These are phyloP conservation scores for Bombyx mandarina DNA, from an alignment of 1,140 invertebrate genomes.

Conservation along the genomic window DNA sequence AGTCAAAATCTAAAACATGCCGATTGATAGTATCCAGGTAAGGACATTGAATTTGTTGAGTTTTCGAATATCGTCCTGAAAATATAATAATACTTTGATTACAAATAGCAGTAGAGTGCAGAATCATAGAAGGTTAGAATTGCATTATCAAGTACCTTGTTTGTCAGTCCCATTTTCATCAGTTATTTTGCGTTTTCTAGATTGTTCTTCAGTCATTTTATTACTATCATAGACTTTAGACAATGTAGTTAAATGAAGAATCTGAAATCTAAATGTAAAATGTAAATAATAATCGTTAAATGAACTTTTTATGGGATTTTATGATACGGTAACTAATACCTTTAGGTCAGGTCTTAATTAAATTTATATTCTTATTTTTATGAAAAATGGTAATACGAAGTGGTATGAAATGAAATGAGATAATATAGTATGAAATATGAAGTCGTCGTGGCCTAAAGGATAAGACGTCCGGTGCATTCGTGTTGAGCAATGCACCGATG, in stretches of 20 bases:
- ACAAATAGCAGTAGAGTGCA: conserved; percentile 7
- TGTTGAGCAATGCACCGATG: too few species aligned
- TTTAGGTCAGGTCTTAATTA: too few species aligned
- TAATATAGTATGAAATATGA: too few species aligned
- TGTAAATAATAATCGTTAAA: neutral
- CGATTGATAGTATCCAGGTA: conserved; percentile 98
- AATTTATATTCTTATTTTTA: too few species aligned
- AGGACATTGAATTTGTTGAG: conserved; percentile 78
- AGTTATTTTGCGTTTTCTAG: conserved; percentile 38
- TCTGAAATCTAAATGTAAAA: too few species aligned
- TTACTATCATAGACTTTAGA: neutral
- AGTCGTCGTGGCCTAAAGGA: too few species aligned
- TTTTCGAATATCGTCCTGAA: conserved; percentile 41
- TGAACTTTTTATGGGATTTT: neutral
- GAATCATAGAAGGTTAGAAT: conserved; percentile 14
- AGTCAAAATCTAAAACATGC: conserved; percentile 99
- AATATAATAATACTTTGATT: conserved; percentile 15
- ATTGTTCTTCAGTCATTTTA: conserved; percentile 25
- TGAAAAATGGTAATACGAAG: too few species aligned
- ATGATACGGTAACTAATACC: too few species aligned
- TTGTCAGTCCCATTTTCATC: conserved; percentile 29
- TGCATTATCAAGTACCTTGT: conserved; percentile 23
- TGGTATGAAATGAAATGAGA: too few species aligned
- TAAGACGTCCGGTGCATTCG: too few species aligned
- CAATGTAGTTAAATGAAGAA: too few species aligned